These are phyloP conservation scores for Escarpia spicata DNA, from an alignment of 2,888 invertebrate genomes.

Conservation along the genomic window DNA sequence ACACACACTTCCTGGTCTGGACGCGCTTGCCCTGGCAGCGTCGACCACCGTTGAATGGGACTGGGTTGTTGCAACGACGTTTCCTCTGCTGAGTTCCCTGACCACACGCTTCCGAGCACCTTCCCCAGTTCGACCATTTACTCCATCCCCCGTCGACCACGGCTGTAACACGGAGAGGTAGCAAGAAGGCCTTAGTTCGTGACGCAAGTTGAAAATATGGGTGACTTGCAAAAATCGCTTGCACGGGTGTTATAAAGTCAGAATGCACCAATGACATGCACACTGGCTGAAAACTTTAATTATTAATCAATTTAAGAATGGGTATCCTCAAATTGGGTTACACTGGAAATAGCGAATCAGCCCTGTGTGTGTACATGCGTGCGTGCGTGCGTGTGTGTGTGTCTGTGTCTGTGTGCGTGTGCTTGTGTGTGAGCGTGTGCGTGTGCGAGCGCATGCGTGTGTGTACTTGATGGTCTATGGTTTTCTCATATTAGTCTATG, in stretches of 20 bases:
- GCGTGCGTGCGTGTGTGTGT: too few species aligned
- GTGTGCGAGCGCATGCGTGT: too few species aligned
- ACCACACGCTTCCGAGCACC: neutral
- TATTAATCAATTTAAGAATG: too few species aligned
- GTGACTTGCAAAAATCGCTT: neutral
- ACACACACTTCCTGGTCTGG: neutral
- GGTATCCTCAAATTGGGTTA: too few species aligned
- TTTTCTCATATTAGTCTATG: too few species aligned
- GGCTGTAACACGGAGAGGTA: neutral
- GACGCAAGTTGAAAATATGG: neutral
- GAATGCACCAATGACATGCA: neutral
- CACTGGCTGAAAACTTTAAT: neutral
- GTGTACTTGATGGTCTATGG: too few species aligned
- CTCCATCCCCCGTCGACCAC: neutral
- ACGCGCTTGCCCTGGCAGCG: neutral
- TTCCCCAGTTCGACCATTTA: neutral
- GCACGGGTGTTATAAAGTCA: neutral
- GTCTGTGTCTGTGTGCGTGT: too few species aligned
- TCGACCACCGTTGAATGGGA: neutral
- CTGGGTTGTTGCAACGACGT: slow-evolving; percentile 13
- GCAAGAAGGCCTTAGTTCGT: too few species aligned
- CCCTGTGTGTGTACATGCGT: too few species aligned
- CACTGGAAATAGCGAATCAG: too few species aligned
- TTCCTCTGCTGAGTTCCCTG: neutral
- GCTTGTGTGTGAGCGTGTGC: too few species aligned